phyloP scores from a whole-genome alignment of 1,140 invertebrate genomes.

The Orchesella cincta region DNA sequence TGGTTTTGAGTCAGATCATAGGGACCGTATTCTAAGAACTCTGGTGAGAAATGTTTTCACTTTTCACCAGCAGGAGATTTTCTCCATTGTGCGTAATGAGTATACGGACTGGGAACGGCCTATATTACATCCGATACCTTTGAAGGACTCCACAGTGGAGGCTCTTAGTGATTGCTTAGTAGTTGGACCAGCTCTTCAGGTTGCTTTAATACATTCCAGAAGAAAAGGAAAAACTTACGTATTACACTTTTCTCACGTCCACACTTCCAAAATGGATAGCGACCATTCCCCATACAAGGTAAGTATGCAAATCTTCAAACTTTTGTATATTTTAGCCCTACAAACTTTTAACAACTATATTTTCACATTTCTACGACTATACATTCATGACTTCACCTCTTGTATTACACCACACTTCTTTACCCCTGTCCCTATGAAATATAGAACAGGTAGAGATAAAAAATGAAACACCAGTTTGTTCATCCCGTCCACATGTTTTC shows the following conservation, averaged over 20 bases:
- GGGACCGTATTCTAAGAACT: constrained; percentile 72
- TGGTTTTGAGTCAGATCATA: constrained; percentile 74
- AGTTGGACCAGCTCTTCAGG: constrained; percentile 45
- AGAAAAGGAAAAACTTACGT: constrained; percentile 42
- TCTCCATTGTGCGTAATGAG: constrained; percentile 74
- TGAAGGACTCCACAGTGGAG: constrained; percentile 82
- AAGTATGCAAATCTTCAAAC: no score
- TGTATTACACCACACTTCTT: no score
- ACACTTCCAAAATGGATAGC: constrained; percentile 30
- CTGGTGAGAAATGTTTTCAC: constrained; percentile 83
- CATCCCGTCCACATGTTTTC: no score
- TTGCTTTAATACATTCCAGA: constrained; percentile 45
- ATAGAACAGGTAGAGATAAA: no score
- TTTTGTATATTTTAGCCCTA: no score
- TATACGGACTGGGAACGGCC: constrained; percentile 63
- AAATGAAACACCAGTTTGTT: no score
- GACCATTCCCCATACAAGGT: constrained; percentile 45
- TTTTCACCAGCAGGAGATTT: constrained; percentile 88
- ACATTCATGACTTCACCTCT: no score
- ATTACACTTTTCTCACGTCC: constrained; percentile 50
- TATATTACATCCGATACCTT: constrained; percentile 78
- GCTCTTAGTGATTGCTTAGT: constrained; percentile 71
- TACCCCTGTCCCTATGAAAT: no score
- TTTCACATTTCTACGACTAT: no score
- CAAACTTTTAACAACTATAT: no score